Evolutionary conservation across 2,113 vertebrate species (phyloP), one percentile per base, ranked within the genome.

Genomic region (Mormyrus lacerda): DNA sequence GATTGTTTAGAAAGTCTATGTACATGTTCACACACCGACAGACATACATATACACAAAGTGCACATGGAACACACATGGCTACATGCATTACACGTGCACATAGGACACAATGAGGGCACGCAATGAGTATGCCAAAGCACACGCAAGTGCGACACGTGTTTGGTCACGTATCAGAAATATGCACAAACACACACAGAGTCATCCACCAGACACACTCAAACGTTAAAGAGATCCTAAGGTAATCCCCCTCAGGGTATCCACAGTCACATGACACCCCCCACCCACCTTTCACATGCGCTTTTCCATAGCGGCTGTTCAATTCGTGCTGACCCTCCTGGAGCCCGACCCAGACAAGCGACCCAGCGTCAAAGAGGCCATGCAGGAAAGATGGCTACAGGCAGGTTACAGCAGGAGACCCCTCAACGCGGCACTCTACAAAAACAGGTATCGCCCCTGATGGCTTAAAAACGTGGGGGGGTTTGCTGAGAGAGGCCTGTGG

Each of bases 241-340:
- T 39, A 24, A 44, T 24, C 17, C 15, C 15, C 31, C 42, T 39
- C 44, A 47, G 21, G 24, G 39, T 84, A 47, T 45, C 17, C 1
- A 44, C 82, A 84, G 19, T 84, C 82, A 47, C 82, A 47, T 84
- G 79, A 47, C 39, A 1, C 51, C 17, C 82, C 31, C 45, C 89
- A 76, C 84, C 50, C 83, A 53, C 48, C 10, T 4, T 89, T 27
- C 89, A 73, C 42, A 48, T 47, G 50, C 44, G 42, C 87, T 92
- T 61, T 58, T 91, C 85, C 88, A 50, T 88, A 97, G 96, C 93
- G 89, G 95, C 95, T 2, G 93, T 95, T 55, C 93, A 94, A 4
- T 97, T 98, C 76, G 94, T 96, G 89, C 91, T 97, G 91, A 96
- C 95, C 79, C 95, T 97, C 35, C 94, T 97, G 89, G 95, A 98